phyloP scores from a whole-genome alignment of 1,140 invertebrate genomes.

The Drosophila triauraria region DNA sequence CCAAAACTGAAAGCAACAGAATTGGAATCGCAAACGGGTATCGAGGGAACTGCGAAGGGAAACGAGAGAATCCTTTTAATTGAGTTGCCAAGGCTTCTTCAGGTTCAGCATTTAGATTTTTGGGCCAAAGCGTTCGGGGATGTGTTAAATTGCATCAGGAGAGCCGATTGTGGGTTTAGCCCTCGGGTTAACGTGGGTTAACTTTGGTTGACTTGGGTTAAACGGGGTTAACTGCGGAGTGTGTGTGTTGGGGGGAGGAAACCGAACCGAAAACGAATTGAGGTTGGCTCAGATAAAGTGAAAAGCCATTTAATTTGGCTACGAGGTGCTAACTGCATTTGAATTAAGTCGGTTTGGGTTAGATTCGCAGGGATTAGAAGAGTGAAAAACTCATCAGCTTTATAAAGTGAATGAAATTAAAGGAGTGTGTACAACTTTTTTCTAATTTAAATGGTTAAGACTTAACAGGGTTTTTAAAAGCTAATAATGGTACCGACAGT shows the following conservation, averaged over 20 bases:
- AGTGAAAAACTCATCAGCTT: too few species aligned
- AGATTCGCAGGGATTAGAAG: not conserved
- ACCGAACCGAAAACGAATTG: conserved; percentile 3
- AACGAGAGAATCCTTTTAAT: conserved; percentile 29
- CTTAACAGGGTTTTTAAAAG: too few species aligned
- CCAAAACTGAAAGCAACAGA: conserved; percentile 28
- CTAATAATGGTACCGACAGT: too few species aligned
- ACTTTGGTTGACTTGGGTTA: conserved; percentile 5
- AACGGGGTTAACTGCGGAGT: conserved; percentile 14
- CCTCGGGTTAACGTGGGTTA: conserved; percentile 22
- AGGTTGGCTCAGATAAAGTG: conserved; percentile 14
- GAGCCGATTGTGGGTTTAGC: conserved; percentile 11
- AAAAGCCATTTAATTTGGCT: not conserved
- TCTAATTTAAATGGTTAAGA: not conserved
- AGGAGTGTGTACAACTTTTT: not conserved
- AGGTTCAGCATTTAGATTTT: conserved; percentile 3
- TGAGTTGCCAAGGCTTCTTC: conserved; percentile 27
- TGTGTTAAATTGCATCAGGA: conserved; percentile 23
- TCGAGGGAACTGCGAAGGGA: not conserved
- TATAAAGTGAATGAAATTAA: not conserved
- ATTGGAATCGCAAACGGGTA: conserved; percentile 31
- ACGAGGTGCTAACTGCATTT: conserved; percentile 15
- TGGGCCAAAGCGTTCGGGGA: conserved; percentile 1
- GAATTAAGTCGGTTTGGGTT: not conserved
- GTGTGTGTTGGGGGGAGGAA: too few species aligned